Percentiles rank a stretch among this genome's conserved stretches.
Conservation (phyloP, 2,113 vertebrate species). For the Pelecanus crispus region DNA sequence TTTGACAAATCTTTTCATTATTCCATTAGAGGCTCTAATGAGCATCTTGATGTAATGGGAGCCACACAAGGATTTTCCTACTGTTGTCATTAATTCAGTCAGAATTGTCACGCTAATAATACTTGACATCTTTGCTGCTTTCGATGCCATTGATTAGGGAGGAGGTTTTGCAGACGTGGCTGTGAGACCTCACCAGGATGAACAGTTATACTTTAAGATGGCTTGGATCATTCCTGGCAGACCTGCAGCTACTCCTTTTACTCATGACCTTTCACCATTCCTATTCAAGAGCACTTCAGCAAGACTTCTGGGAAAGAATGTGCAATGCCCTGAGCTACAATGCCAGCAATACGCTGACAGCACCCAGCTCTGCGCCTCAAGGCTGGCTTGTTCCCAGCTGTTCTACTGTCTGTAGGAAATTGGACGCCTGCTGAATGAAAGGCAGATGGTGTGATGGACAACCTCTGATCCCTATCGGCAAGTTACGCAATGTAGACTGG, state of each 20-base stretch:
- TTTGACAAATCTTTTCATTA: neutral
- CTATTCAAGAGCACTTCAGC: slow-evolving; percentile 21
- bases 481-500: neutral
- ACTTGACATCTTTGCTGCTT: neutral
- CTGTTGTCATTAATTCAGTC: neutral
- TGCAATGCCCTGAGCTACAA: neutral
- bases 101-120: neutral
- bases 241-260: neutral
- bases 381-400: slow-evolving; percentile 37
- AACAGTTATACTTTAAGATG: neutral
- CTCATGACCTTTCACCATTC: neutral
- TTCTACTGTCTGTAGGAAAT: slow-evolving; percentile 10
- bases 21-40: neutral
- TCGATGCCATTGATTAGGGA: neutral
- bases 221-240: neutral
- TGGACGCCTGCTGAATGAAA: slow-evolving; percentile 28
- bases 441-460: slow-evolving; percentile 48
- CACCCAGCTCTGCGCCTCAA: neutral
- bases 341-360: neutral
- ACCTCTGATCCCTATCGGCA: slow-evolving; percentile 4
- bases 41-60: neutral
- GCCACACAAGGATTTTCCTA: neutral
- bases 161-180: neutral
- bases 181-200: neutral
- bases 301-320: slow-evolving; percentile 26